These are phyloP conservation scores for Hemicordylus capensis DNA, from an alignment of 2,113 vertebrate species.

Conservation along the genomic window DNA sequence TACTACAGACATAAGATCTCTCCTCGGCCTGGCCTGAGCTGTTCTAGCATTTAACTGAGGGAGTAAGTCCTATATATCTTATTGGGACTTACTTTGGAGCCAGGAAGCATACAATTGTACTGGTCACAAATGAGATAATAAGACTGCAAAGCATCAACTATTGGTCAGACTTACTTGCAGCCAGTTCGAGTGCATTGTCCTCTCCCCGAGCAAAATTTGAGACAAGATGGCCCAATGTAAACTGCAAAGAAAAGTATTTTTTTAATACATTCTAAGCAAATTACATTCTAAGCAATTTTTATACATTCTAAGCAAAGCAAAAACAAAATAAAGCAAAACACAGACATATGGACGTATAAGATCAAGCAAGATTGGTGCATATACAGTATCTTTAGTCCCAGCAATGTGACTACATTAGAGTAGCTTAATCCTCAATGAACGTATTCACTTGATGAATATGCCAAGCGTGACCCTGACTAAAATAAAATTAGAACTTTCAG, in stretches of 20 bases:
- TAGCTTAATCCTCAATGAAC: neutral
- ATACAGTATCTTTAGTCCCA: neutral
- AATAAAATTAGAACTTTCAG: neutral
- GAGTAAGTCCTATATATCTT: too few relatives aligned
- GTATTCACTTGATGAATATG: neutral
- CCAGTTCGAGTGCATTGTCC: slow-evolving; percentile 95
- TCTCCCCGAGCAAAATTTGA: slow-evolving; percentile 95
- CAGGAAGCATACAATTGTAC: too few relatives aligned
- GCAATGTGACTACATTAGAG: neutral
- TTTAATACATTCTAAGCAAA: too few relatives aligned
- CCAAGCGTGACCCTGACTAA: neutral
- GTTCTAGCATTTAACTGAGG: too few relatives aligned
- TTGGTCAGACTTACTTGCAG: slow-evolving; percentile 89
- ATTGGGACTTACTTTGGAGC: too few relatives aligned
- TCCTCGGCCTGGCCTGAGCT: too few relatives aligned
- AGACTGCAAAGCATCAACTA: slow-evolving; percentile 18
- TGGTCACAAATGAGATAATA: neutral
- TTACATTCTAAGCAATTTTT: neutral
- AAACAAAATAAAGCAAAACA: neutral
- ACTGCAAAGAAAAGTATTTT: slow-evolving; percentile 79
- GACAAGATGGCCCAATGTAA: slow-evolving; percentile 94
- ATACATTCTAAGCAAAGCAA: neutral
- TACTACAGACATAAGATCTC: too few relatives aligned
- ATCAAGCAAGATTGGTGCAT: neutral
- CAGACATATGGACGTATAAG: neutral